Evolutionary conservation across 1,140 invertebrate species (phyloP).

Genomic region (Drosophila watanabei): DNA sequence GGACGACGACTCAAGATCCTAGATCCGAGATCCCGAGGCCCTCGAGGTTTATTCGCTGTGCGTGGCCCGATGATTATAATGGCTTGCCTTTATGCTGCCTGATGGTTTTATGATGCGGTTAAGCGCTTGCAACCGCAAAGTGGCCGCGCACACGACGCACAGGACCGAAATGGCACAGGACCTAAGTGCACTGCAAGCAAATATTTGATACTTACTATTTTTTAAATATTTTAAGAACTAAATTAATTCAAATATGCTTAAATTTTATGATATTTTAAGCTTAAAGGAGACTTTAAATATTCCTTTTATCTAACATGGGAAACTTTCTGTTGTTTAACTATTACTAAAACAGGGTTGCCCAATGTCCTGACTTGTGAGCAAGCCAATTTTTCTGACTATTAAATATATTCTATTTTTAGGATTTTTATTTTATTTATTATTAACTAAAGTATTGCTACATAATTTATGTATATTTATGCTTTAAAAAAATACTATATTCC

Average conservation of each 20-base stretch:
- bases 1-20: neutral
- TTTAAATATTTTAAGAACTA: no score
- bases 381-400: no score
- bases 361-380: neutral
- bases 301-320: neutral
- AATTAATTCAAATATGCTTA: no score
- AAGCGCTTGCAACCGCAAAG: conserved; percentile 82
- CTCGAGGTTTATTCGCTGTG: conserved; percentile 51
- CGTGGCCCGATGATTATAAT: conserved; percentile 77
- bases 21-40: conserved; percentile 6
- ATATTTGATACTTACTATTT: no score
- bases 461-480: no score
- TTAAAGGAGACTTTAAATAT: neutral
- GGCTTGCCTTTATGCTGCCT: conserved; percentile 77
- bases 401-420: no score
- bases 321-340: neutral
- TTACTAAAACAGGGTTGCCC: neutral
- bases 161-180: conserved; percentile 24
- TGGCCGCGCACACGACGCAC: conserved; percentile 62
- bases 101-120: conserved; percentile 84
- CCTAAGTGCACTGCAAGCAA: conserved; percentile 7
- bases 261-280: no score
- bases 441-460: no score
- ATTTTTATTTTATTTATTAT: no score
- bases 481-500: neutral